Percentiles rank a stretch among this genome's conserved stretches.
Conservation (phyloP, 1,140 invertebrate species). For the Brachionus asplanchnoidis region DNA sequence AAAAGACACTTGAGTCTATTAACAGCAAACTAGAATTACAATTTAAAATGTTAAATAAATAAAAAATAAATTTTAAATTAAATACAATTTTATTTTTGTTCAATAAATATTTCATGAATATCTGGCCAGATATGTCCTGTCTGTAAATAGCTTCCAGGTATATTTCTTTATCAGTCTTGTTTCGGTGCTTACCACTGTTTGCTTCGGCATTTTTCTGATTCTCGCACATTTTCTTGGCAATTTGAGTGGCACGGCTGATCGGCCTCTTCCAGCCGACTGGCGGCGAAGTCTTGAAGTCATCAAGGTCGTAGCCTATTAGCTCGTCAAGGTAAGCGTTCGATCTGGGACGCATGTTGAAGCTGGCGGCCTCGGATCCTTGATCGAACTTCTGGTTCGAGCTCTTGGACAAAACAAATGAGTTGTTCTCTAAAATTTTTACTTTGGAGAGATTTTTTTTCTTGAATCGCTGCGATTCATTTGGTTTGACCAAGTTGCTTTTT, state of each 20-base stretch:
- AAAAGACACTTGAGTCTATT: conserved; percentile 9
- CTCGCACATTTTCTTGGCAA: conserved; percentile 5
- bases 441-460: conserved; percentile 12
- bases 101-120: conserved; percentile 33
- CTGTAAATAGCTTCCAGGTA: conserved; percentile 35
- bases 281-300: conserved; percentile 19
- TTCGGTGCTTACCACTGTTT: not conserved
- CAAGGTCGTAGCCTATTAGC: conserved; percentile 6
- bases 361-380: not conserved
- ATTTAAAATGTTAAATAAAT: not conserved
- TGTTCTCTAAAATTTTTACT: conserved; percentile 21
- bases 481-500: not conserved
- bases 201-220: not conserved
- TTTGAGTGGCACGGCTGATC: not conserved
- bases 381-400: not conserved
- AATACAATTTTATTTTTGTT: conserved; percentile 32
- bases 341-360: not conserved
- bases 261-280: conserved; percentile 38
- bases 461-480: not conserved
- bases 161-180: not conserved
- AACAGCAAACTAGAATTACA: conserved; percentile 9
- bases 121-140: conserved; percentile 25
- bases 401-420: not conserved
- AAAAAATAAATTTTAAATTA: not conserved
- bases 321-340: not conserved